Conservation (phyloP, 2,888 invertebrate genomes). For the Thymelicus sylvestris region DNA sequence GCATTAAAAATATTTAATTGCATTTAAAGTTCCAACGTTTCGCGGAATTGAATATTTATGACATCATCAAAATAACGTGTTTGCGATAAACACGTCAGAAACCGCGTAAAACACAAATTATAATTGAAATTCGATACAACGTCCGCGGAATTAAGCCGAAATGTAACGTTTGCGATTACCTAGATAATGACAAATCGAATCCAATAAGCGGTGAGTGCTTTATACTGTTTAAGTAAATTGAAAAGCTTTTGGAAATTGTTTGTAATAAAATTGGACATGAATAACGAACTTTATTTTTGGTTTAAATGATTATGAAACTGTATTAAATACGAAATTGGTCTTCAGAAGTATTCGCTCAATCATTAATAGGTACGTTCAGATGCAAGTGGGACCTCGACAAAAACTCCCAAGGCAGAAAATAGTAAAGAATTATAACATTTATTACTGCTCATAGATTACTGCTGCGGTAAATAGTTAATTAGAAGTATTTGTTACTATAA, state of each 20-base stretch:
- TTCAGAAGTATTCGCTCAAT: too few relatives aligned
- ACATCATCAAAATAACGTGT: conserved; percentile 18
- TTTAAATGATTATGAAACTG: too few relatives aligned
- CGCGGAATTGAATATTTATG: conserved; percentile 25
- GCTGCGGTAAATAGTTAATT: too few relatives aligned
- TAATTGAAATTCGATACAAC: not conserved
- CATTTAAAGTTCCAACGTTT: conserved; percentile 15
- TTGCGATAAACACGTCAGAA: conserved; percentile 10
- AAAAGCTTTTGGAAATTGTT: not conserved
- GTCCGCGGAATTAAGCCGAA: not conserved
- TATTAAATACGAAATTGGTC: too few relatives aligned
- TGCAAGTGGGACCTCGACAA: too few relatives aligned
- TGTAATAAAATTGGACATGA: not conserved
- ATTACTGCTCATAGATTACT: too few relatives aligned
- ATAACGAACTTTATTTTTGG: not conserved
- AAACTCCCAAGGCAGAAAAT: too few relatives aligned
- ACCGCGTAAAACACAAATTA: conserved; percentile 15
- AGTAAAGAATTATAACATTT: too few relatives aligned
- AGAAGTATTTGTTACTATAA: too few relatives aligned
- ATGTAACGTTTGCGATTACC: not conserved
- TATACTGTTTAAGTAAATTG: not conserved
- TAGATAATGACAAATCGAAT: not conserved
- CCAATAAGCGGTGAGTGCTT: not conserved
- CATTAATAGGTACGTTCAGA: too few relatives aligned
- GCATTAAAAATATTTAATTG: conserved; percentile 1